These are phyloP conservation scores for Drosophila yakuba DNA, from an alignment of 1,140 invertebrate genomes.

Conservation along the genomic window DNA sequence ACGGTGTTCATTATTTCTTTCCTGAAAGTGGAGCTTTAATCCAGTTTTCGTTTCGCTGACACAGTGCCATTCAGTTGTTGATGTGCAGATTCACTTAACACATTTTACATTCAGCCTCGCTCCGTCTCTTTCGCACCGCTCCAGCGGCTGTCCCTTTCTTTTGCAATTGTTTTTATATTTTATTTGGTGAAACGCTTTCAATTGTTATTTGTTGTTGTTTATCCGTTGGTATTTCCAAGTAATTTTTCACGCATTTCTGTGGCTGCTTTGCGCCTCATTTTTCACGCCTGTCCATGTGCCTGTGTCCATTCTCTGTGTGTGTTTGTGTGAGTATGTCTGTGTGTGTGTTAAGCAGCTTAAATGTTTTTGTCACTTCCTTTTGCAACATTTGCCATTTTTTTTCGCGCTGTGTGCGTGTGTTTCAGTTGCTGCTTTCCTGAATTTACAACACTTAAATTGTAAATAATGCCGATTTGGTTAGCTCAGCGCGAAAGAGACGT, in stretches of 20 bases:
- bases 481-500: slow-evolving; percentile 14
- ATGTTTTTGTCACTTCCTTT: slow-evolving; percentile 68
- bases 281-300: slow-evolving; percentile 52
- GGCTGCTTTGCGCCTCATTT: slow-evolving; percentile 80
- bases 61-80: slow-evolving; percentile 25
- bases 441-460: slow-evolving; percentile 82
- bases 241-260: slow-evolving; percentile 82
- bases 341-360: slow-evolving; percentile 72
- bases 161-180: background rate
- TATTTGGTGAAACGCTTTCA: slow-evolving; percentile 33
- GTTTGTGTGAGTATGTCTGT: slow-evolving; percentile 24
- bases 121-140: slow-evolving; percentile 4
- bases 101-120: slow-evolving; percentile 42
- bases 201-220: slow-evolving; percentile 48
- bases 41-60: slow-evolving; percentile 1
- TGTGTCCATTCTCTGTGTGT: slow-evolving; percentile 14
- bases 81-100: slow-evolving; percentile 56
- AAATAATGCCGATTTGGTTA: slow-evolving; percentile 73
- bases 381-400: slow-evolving; percentile 68
- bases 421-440: slow-evolving; percentile 46
- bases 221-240: slow-evolving; percentile 77
- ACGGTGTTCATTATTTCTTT: background rate
- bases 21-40: background rate
- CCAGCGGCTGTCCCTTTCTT: slow-evolving; percentile 16
- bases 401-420: slow-evolving; percentile 19